Evolutionary conservation across 2,113 vertebrate genomes (phyloP).

Genomic region (Morone saxatilis): DNA sequence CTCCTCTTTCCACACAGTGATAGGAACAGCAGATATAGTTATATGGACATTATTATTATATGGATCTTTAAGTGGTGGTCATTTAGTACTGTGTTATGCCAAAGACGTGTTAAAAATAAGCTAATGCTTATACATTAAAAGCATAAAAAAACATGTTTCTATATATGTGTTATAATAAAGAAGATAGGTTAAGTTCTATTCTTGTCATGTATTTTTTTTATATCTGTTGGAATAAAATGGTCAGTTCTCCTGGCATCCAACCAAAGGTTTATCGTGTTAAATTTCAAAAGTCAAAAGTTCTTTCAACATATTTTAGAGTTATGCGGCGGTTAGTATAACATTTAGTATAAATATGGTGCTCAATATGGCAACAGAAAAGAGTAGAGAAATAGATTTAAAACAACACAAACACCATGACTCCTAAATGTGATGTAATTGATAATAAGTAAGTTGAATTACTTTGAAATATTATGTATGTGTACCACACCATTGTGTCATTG

Average conservation of each 20-base stretch:
- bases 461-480: neutral
- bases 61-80: neutral
- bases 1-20: conserved; percentile 22
- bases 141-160: neutral
- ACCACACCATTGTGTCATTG: neutral
- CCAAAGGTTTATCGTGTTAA: neutral
- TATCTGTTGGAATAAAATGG: neutral
- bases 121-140: neutral
- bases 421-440: too few species aligned
- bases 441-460: neutral
- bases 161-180: neutral
- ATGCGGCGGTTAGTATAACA: neutral
- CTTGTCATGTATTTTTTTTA: neutral
- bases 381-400: neutral
- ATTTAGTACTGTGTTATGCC: neutral
- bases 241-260: neutral
- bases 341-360: neutral
- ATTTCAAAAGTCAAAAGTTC: neutral
- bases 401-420: too few species aligned
- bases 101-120: neutral
- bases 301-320: neutral
- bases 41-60: neutral
- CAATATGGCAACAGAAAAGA: neutral
- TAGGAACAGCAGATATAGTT: conserved; percentile 17
- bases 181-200: neutral